Evolutionary conservation across 2,888 invertebrate species (phyloP), one percentile per base, ranked within the genome.

Genomic region (Pharmacophagus antenor): DNA sequence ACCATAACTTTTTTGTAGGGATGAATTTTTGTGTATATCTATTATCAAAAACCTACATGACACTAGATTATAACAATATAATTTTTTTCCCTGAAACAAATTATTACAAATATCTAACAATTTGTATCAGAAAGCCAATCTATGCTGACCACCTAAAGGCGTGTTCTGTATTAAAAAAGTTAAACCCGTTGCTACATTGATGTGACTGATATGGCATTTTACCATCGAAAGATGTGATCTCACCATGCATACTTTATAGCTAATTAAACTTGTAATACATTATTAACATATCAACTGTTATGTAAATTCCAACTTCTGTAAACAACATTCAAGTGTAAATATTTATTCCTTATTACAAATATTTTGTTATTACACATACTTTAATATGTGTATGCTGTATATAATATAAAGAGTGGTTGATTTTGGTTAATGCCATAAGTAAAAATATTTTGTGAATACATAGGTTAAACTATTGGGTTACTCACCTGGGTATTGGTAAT

Each of bases 261-360:
- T 47, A 44, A 17, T 54, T 53, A 42, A 27, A 18, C 20, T n/a
- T 48, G 17, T 22, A 8, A 18, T 44, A 8, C 18, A 10, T 44
- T 41, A 41, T 41, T 18, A 44, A 44, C 42, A 20, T 44, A 44
- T 18, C 2, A 17, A 44, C 10, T 50, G 50, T 23, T 51, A 50
- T 60, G 50, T 59, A 55, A 49, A 54, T 54, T 25, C 27, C 49
- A n/a, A n/a, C 37, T 58, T 42, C 25, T 25, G 48, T 42, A 49
- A 25, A 49, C 41, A 17, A 17, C 42, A 59, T 55, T 44, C 27
- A 59, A 59, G 31, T 54, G 44, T 49, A 54, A 42, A 49, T 58
- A 12, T 41, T 52, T 48, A 23, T 55, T 27, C n/a, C 50, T 12
- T 53, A 22, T 44, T 44, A 27, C 17, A 37, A 47, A 47, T 18